Conservation (phyloP, 30 jellyfish, hydroid and myxozoan species). For the Morbakka virulenta region DNA sequence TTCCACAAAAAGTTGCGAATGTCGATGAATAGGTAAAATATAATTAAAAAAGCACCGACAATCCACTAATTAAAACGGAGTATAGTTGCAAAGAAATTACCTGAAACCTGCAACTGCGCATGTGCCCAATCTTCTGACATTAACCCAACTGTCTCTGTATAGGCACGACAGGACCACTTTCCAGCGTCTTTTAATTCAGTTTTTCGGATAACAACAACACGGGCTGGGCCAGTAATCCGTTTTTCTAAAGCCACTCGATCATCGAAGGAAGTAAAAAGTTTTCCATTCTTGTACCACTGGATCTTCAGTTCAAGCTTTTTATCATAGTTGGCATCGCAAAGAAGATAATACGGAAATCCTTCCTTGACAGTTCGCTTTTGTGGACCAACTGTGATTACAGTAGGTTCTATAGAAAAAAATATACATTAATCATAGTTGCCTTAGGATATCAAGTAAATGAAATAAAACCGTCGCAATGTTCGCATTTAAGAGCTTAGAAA, state of each 20-base stretch:
- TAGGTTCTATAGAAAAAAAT: constrained; percentile 38
- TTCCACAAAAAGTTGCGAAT: too few species aligned
- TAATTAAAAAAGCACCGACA: too few species aligned
- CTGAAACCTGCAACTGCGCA: too few species aligned
- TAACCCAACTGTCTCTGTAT: too few species aligned
- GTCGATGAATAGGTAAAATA: too few species aligned
- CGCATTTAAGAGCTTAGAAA: too few species aligned
- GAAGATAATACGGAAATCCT: constrained; percentile 41
- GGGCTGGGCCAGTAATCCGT: constrained; percentile 91
- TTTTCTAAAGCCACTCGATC: constrained; percentile 71
- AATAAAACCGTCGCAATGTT: too few species aligned
- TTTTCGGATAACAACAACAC: constrained; percentile 51
- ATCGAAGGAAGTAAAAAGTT: constrained; percentile 61
- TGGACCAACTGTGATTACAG: constrained; percentile 46
- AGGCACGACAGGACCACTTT: constrained; percentile 83
- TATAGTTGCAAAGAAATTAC: too few species aligned
- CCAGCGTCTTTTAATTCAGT: constrained; percentile 83
- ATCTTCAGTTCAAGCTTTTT: constrained; percentile 71
- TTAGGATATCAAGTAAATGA: too few species aligned
- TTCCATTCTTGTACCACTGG: constrained; percentile 94
- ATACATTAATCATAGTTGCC: too few species aligned
- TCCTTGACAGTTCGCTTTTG: constrained; percentile 20
- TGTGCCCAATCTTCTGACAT: too few species aligned
- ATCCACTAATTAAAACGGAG: too few species aligned
- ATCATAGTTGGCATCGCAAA: constrained; percentile 89